Evolutionary conservation across 37 sponge, comb jelly and placozoan species (phyloP).

Genomic region (Petrosia ficiformis): DNA sequence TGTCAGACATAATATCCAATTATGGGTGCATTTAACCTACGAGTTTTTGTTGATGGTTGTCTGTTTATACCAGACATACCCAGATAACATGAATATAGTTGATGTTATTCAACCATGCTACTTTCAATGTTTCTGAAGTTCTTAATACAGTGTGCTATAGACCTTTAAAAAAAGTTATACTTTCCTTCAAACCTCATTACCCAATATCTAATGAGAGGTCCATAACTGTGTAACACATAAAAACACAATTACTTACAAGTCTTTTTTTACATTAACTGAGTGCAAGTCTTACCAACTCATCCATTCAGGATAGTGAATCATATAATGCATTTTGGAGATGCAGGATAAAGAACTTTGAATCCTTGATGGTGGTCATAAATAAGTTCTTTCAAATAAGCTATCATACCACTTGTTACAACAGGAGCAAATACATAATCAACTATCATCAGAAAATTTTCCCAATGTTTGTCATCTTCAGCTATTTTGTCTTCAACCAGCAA

Average conservation of each 20-base stretch:
- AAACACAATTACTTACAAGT: neutral
- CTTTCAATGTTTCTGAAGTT: constrained; percentile 44
- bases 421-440: constrained; percentile 48
- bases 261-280: no score
- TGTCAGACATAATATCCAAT: no score
- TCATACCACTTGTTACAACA: neutral
- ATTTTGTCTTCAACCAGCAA: constrained; percentile 50
- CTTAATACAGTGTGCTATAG: constrained; percentile 18
- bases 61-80: neutral
- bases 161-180: constrained; percentile 45
- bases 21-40: no score
- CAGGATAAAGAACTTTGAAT: constrained; percentile 44
- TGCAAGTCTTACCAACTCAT: constrained; percentile 31
- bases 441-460: constrained; percentile 53
- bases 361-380: constrained; percentile 26
- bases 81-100: neutral
- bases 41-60: no score
- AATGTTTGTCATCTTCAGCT: constrained; percentile 33
- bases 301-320: constrained; percentile 48
- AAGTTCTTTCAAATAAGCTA: constrained; percentile 10
- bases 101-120: constrained; percentile 46
- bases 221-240: constrained; percentile 31
- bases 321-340: constrained; percentile 48
- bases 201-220: constrained; percentile 47
- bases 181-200: constrained; percentile 69